Evolutionary conservation across 2,113 vertebrate species (phyloP).

Genomic region (Salvelinus namaycush): DNA sequence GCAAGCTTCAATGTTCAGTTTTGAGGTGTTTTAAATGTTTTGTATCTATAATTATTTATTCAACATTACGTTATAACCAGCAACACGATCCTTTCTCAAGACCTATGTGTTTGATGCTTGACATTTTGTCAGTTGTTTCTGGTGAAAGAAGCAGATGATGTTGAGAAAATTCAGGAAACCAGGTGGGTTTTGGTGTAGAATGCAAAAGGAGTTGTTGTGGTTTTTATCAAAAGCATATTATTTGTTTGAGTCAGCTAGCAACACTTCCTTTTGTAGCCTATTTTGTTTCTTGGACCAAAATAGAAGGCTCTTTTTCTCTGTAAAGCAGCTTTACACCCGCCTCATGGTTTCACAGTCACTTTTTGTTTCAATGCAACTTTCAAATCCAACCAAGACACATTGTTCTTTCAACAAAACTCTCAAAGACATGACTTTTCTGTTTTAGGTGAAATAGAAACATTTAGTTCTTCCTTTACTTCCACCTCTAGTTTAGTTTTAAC

Average conservation of each 20-base stretch:
- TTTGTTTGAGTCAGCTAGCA: constrained; percentile 81
- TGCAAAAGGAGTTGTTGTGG: constrained; percentile 78
- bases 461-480: not conserved
- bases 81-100: constrained; percentile 25
- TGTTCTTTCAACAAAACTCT: constrained; percentile 47
- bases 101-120: constrained; percentile 23
- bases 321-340: constrained; percentile 59
- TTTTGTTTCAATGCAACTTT: constrained; percentile 46
- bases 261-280: constrained; percentile 75
- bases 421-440: constrained; percentile 40
- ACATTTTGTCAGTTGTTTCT: constrained; percentile 65
- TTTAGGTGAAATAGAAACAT: constrained; percentile 1
- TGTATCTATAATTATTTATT: not conserved
- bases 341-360: constrained; percentile 54
- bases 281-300: constrained; percentile 66
- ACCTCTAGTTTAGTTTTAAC: not conserved
- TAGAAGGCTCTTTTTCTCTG: constrained; percentile 66
- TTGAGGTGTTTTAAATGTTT: constrained; percentile 46
- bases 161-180: constrained; percentile 75
- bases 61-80: not conserved
- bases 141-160: constrained; percentile 66
- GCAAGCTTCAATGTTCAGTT: constrained; percentile 50
- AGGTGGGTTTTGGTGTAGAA: constrained; percentile 75
- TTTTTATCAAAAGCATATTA: constrained; percentile 82
- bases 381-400: constrained; percentile 58